Evolutionary conservation across 2,797 vertebrate genomes (phyloP).

Genomic region (Streptopelia turtur): DNA sequence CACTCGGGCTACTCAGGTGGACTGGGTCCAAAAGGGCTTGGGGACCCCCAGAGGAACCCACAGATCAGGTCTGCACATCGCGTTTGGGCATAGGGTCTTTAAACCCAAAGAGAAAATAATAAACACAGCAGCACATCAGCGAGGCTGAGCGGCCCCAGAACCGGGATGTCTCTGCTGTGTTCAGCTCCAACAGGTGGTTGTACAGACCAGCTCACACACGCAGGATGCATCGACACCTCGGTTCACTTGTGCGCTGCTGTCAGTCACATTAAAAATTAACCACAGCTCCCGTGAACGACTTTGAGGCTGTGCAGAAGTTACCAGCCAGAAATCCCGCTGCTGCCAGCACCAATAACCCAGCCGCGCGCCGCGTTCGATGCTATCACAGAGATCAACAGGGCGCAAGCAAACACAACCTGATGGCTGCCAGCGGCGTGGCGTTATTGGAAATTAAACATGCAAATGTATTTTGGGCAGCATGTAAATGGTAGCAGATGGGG

Average conservation of each 20-base stretch:
- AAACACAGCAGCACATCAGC: background rate
- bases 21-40: background rate
- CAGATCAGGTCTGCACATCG: accelerated
- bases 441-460: background rate
- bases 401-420: background rate
- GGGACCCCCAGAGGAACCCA: background rate
- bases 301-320: background rate
- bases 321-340: background rate
- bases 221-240: background rate
- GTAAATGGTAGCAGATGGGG: background rate
- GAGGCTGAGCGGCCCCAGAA: background rate
- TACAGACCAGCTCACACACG: accelerated
- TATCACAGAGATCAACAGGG: background rate
- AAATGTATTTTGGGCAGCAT: background rate
- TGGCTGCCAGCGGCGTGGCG: background rate
- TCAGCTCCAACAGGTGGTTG: background rate
- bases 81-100: background rate
- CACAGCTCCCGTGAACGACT: background rate
- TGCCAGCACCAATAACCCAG: background rate
- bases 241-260: background rate
- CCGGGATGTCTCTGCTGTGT: background rate
- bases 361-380: accelerated
- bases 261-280: slow-evolving; percentile 8
- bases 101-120: background rate
- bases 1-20: accelerated